Base-by-base conservation (phyloP, 1,140 invertebrate genomes). In the Hestina assimilis region DNA sequence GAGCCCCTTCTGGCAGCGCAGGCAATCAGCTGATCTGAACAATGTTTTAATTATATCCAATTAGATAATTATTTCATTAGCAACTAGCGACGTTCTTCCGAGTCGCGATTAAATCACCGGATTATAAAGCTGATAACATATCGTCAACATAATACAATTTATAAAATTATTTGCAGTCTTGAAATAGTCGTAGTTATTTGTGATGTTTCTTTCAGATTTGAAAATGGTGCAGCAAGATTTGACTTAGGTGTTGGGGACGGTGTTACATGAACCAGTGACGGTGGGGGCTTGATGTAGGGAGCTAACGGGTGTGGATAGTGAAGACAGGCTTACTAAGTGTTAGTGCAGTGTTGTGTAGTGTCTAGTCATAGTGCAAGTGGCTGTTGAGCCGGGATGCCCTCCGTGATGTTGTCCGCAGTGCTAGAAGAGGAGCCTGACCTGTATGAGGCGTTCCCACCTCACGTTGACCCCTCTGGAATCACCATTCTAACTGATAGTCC, bases 401-500 rank as follows among this genome's bases (percentile, higher is more conserved):
- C 88, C 66, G 78, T 78, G 56, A 89, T 89, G 83, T 87, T 91
- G 89, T 89, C 90, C 31, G 89, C 89, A 70, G 91, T 91, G 73
- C 89, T 93, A 64, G 93, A 93, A 89, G 93, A 94, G 87, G 92
- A 93, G 84, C 91, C 91, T 52, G 92, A 94, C 79, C 88, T 93
- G 56, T 93, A 93, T 65, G 93, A 94, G 77, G 92, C 91, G 40
- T 94, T 93, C 79, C 91, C 93, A 54, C 92, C 93, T 24, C 92
- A 94, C 83, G 93, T 94, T 59, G 93, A 94, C 68, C 92, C 92
- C 40, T 91, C 90, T 45, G 92, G 92, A 55, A 93, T 94, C 66
- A 91, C 92, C 24, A 91, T 92, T 66, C 86, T 92, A 62, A 87
- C 84, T 31, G 89, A 90, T 52, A 89, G 87, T 63, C 88, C 89